Evolutionary conservation across 2,113 vertebrate species (phyloP).

Genomic region (Ivindomyrus marchei): DNA sequence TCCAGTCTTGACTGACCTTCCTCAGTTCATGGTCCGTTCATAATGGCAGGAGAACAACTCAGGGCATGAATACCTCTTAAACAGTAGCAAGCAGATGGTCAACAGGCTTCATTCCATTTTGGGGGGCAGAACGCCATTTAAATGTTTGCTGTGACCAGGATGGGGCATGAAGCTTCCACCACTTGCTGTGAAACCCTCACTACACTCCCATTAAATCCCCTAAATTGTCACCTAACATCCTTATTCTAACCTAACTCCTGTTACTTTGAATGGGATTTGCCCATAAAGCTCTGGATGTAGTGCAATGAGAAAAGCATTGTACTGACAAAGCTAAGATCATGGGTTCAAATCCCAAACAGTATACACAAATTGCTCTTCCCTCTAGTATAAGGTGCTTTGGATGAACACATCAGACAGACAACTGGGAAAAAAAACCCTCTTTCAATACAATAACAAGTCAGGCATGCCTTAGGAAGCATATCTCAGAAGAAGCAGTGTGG

Average conservation of each 20-base stretch:
- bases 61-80: neutral
- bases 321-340: neutral
- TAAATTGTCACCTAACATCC: neutral
- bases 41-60: neutral
- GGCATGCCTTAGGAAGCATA: neutral
- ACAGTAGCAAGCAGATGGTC: neutral
- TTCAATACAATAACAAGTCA: neutral
- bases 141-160: neutral
- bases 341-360: neutral
- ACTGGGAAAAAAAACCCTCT: neutral
- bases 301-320: neutral
- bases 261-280: neutral
- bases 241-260: neutral
- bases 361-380: neutral
- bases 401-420: neutral
- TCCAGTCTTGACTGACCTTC: neutral
- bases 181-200: neutral
- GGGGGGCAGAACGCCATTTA: neutral
- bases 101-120: neutral
- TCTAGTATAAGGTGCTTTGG: neutral
- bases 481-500: neutral
- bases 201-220: neutral
- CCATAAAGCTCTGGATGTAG: neutral
- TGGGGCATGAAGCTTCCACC: neutral
- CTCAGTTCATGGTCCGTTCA: neutral